Evolutionary conservation across 2,113 vertebrate species (phyloP).

Genomic region (Pagrus major): DNA sequence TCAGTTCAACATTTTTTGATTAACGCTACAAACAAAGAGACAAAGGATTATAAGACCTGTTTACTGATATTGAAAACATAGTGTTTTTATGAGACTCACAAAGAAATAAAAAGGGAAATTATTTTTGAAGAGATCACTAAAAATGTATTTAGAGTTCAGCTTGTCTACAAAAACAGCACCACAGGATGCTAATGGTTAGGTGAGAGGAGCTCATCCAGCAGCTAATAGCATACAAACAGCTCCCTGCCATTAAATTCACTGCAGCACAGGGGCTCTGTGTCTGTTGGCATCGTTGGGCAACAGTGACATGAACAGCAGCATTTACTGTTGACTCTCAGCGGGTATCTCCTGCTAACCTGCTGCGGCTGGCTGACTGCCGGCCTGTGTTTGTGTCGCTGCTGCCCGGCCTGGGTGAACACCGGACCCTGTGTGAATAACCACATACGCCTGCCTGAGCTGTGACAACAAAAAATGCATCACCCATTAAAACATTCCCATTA

Average conservation of each 20-base stretch:
- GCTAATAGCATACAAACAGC: constrained; percentile 49
- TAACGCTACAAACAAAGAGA: not conserved
- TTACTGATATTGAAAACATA: not conserved
- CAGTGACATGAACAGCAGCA: constrained; percentile 51
- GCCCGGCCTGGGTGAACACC: constrained; percentile 8
- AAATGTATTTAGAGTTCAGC: constrained; percentile 1
- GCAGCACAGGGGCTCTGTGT: constrained; percentile 39
- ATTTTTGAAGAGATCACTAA: not conserved
- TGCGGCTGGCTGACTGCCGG: constrained; percentile 48
- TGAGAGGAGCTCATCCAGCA: constrained; percentile 53
- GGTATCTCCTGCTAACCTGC: constrained; percentile 47
- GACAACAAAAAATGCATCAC: not conserved
- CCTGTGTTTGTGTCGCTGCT: constrained; percentile 20
- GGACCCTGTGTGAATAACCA: constrained; percentile 4
- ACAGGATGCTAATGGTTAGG: constrained; percentile 33
- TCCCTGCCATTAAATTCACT: constrained; percentile 45
- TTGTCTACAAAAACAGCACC: constrained; percentile 10
- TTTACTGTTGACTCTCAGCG: constrained; percentile 61
- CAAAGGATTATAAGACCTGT: not conserved
- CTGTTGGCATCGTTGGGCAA: constrained; percentile 47
- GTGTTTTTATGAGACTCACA: not conserved
- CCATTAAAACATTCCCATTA: constrained; percentile 1
- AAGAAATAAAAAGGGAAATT: not conserved
- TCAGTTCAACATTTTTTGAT: not conserved
- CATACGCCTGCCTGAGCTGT: not conserved